Conservation (phyloP, 2,113 vertebrate species). For the Australoheros scitulus region DNA sequence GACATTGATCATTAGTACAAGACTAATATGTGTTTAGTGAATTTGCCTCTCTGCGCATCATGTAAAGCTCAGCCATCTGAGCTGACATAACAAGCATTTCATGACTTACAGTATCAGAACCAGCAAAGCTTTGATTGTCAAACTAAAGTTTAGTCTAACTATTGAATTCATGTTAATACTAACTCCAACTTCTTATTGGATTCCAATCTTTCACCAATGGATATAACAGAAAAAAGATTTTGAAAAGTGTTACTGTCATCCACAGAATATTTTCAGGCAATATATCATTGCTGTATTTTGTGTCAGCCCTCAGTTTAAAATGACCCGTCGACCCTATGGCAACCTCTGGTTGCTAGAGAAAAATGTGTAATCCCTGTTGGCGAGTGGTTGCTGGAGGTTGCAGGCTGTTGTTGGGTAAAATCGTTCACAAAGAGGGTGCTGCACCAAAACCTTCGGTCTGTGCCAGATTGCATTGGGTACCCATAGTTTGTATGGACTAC, state of each 20-base stretch:
- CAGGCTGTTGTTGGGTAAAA: not conserved
- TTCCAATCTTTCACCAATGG: not conserved
- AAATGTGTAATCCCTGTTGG: no score
- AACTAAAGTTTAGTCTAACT: not conserved
- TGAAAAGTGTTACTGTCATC: not conserved
- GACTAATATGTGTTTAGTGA: slow-evolving; percentile 17
- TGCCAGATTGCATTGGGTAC: not conserved
- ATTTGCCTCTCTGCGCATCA: not conserved
- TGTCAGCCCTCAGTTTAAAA: not conserved
- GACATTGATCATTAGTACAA: slow-evolving; percentile 39
- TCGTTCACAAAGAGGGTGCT: not conserved
- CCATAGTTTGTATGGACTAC: not conserved
- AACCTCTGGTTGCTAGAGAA: not conserved
- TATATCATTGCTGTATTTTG: not conserved
- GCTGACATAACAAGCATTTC: not conserved
- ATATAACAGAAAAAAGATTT: not conserved
- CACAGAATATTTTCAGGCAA: not conserved
- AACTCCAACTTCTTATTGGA: not conserved
- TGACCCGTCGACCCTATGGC: not conserved
- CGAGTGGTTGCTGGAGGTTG: not conserved
- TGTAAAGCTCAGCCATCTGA: slow-evolving; percentile 25
- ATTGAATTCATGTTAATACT: not conserved
- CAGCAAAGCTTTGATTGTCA: not conserved
- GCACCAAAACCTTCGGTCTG: not conserved
- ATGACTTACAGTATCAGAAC: not conserved